A percentile compares a stretch with the other conserved stretches of the same genome.
Evolutionary conservation across 2,113 vertebrate genomes (phyloP).

Genomic region (Otus sunia): DNA sequence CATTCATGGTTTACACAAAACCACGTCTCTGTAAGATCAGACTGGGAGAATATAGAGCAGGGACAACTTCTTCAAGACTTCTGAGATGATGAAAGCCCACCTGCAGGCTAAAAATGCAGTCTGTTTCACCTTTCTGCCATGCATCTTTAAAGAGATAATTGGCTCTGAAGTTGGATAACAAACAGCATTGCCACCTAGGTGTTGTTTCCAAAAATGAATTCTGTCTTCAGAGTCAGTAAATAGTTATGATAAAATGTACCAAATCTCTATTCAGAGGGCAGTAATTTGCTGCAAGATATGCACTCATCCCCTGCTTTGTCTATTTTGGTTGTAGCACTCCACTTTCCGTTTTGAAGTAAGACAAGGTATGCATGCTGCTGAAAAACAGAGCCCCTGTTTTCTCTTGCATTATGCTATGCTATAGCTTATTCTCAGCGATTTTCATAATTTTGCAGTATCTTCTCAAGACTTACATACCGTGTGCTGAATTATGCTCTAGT

Average conservation of each 20-base stretch:
- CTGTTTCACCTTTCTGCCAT: neutral
- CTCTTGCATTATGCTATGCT: neutral
- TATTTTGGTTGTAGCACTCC: neutral
- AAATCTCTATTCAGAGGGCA: neutral
- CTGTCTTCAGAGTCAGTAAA: neutral
- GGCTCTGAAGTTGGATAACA: neutral
- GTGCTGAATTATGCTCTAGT: neutral
- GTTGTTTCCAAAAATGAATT: neutral
- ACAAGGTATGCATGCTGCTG: fast-evolving
- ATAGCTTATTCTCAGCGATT: neutral
- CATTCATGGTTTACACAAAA: neutral
- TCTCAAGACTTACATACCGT: neutral
- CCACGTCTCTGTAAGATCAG: neutral
- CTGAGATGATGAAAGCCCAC: neutral
- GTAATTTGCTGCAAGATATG: neutral
- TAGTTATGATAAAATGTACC: neutral
- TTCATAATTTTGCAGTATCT: neutral
- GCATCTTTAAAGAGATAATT: neutral
- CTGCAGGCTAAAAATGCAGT: neutral
- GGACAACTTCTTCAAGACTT: neutral
- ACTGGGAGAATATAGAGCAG: neutral
- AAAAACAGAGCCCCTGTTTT: neutral
- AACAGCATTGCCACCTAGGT: neutral
- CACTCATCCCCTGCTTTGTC: neutral
- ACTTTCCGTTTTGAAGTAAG: neutral